phyloP scores from a whole-genome alignment of 2,113 vertebrate genomes.

The Eurypyga helias region DNA sequence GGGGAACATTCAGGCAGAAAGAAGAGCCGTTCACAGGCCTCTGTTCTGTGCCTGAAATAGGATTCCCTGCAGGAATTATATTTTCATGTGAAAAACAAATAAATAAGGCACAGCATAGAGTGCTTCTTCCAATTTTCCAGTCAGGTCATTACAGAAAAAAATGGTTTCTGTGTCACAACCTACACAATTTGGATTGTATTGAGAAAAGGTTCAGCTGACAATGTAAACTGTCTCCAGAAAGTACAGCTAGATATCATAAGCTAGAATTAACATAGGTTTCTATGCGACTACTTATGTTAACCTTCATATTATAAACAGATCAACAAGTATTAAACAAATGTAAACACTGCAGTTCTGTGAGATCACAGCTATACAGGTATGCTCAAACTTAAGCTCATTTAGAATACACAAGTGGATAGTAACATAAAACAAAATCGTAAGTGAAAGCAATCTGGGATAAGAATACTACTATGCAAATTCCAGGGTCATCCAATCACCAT shows the following conservation, averaged over 20 bases:
- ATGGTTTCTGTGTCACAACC: background rate
- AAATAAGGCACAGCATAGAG: background rate
- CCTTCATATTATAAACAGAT: background rate
- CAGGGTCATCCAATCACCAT: background rate
- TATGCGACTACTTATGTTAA: background rate
- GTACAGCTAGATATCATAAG: background rate
- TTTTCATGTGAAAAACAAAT: background rate
- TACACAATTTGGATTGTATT: background rate
- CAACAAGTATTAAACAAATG: background rate
- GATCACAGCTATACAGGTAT: background rate
- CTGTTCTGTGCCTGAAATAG: background rate
- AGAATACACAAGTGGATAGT: background rate
- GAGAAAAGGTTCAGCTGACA: background rate
- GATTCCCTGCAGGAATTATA: constrained; percentile 25
- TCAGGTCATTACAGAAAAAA: background rate
- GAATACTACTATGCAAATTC: background rate
- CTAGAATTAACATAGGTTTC: background rate
- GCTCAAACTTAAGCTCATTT: background rate
- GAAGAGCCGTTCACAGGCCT: background rate
- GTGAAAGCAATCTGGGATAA: background rate
- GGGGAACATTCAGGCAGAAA: constrained; percentile 21
- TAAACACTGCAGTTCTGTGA: background rate
- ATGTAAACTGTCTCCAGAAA: background rate
- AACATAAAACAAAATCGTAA: background rate
- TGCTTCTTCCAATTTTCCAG: background rate